Conservation (phyloP, 2,888 invertebrate species). For the Lottia scabra region DNA sequence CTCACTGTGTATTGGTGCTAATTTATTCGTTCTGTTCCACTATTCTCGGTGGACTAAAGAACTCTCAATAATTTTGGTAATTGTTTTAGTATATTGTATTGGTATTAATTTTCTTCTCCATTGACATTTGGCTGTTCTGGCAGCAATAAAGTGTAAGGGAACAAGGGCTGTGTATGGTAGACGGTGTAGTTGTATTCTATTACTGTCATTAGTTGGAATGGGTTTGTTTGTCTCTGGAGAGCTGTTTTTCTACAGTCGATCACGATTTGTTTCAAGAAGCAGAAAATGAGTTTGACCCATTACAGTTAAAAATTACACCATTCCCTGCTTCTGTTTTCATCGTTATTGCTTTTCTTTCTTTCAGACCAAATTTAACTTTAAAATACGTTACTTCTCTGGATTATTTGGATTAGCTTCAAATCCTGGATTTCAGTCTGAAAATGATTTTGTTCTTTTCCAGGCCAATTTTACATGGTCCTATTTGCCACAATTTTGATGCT, state of each 20-base stretch:
- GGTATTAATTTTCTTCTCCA: constrained; percentile 24
- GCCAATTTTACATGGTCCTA: too few species aligned
- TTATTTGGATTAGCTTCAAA: too few species aligned
- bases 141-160: neutral
- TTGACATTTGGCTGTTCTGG: constrained; percentile 17
- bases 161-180: neutral
- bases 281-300: constrained; percentile 2
- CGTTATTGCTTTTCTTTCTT: too few species aligned
- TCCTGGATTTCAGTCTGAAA: too few species aligned
- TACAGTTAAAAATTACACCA: neutral
- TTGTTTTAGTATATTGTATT: constrained; percentile 19
- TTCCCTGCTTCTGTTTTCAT: too few species aligned
- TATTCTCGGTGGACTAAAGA: neutral
- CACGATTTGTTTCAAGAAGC: neutral
- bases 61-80: constrained; percentile 20
- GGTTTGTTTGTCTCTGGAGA: neutral
- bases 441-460: too few species aligned
- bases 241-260: neutral
- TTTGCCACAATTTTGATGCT: too few species aligned
- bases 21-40: constrained; percentile 16
- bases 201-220: constrained; percentile 3
- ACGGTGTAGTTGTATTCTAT: neutral
- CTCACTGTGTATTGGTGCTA: constrained; percentile 8
- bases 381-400: too few species aligned
- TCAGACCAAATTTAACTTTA: too few species aligned